These are phyloP conservation scores for Pelmatolapia mariae DNA, from an alignment of 2,113 vertebrate genomes.

Conservation along the genomic window DNA sequence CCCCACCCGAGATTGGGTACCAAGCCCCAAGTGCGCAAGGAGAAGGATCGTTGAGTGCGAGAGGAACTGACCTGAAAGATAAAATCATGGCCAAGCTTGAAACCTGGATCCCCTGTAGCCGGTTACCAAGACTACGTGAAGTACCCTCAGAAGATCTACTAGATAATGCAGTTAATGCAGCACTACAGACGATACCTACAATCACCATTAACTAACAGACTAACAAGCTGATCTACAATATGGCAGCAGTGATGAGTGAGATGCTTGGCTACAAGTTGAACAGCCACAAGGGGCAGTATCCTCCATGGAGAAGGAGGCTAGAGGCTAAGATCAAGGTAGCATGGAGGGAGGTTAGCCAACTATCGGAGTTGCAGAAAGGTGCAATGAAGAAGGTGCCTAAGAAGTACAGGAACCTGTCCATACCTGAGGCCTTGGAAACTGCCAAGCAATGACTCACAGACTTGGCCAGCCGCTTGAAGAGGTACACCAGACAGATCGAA, in stretches of 20 bases:
- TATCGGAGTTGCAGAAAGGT: background rate
- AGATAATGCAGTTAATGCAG: background rate
- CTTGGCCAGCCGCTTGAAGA: too few species aligned
- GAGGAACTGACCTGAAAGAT: background rate
- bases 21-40: background rate
- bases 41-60: background rate
- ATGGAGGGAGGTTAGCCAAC: background rate
- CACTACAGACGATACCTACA: background rate
- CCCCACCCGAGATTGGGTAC: too few species aligned
- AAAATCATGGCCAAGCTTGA: background rate
- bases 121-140: background rate
- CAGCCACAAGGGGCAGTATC: fast-evolving
- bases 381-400: too few species aligned
- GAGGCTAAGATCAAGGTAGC: background rate
- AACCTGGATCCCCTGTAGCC: fast-evolving
- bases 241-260: background rate
- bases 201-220: background rate
- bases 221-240: background rate
- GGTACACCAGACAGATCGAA: too few species aligned
- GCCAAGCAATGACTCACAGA: too few species aligned
- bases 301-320: background rate
- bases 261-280: background rate
- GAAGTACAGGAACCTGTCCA: too few species aligned
- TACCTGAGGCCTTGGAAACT: too few species aligned
- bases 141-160: background rate